phyloP scores from a whole-genome alignment of 23 tunicate genomes.

The Halocynthia aurantium region DNA sequence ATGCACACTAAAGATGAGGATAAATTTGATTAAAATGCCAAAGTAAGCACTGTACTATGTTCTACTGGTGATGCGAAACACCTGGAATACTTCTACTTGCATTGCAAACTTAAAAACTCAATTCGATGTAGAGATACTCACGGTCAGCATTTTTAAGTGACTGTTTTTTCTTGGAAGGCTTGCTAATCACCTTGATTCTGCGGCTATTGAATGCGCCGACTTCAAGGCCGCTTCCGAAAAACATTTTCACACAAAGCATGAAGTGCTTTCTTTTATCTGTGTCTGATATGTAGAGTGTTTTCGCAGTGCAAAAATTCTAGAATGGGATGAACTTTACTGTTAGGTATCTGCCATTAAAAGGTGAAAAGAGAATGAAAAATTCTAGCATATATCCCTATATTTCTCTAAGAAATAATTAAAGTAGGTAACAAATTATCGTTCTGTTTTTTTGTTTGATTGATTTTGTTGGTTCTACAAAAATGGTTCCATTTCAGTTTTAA shows the following conservation, averaged over 20 bases:
- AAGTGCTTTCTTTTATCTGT: slow-evolving; percentile 94
- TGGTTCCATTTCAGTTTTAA: too few relatives aligned
- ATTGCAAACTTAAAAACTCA: slow-evolving; percentile 1
- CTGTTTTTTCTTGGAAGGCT: slow-evolving; percentile 94
- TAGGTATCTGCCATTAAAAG: too few relatives aligned
- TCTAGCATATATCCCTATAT: too few relatives aligned
- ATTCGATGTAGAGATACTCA: slow-evolving; percentile 22
- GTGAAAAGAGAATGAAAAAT: too few relatives aligned
- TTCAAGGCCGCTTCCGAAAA: slow-evolving; percentile 73
- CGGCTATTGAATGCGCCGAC: slow-evolving; percentile 80
- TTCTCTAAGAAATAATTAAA: too few relatives aligned
- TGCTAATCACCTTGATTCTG: slow-evolving; percentile 92
- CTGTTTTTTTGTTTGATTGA: too few relatives aligned
- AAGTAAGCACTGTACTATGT: neutral
- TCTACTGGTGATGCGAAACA: too few relatives aligned
- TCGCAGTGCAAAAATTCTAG: slow-evolving; percentile 89
- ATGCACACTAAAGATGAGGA: slow-evolving; percentile 54
- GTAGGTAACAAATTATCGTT: too few relatives aligned
- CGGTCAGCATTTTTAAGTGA: slow-evolving; percentile 86
- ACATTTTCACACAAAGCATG: slow-evolving; percentile 90
- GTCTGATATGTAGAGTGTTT: slow-evolving; percentile 89
- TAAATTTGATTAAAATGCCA: neutral
- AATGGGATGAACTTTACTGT: neutral
- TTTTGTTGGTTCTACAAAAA: too few relatives aligned
- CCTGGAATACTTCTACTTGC: neutral